Evolutionary conservation across 2,113 vertebrate species (phyloP).

Genomic region (human (Homo sapiens)): DNA sequence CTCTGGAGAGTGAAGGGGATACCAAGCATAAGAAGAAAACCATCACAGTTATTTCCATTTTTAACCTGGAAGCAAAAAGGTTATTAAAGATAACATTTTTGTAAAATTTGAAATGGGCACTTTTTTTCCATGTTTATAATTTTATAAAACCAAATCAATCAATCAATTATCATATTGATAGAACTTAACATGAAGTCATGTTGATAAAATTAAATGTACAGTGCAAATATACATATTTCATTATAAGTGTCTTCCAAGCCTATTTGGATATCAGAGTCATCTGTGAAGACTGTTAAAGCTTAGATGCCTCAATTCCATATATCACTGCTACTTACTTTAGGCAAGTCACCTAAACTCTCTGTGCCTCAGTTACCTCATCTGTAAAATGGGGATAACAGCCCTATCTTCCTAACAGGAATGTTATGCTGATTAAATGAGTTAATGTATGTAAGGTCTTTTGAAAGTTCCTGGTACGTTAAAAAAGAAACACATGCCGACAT

Average conservation of each 20-base stretch:
- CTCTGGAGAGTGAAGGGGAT: neutral
- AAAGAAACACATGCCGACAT: neutral
- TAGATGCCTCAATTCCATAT: neutral
- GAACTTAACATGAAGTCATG: neutral
- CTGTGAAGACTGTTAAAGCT: neutral
- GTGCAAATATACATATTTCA: neutral
- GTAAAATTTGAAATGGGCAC: neutral
- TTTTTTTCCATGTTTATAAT: neutral
- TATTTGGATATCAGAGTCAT: neutral
- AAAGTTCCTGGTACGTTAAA: too few relatives aligned
- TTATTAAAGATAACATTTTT: neutral
- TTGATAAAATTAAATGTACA: neutral
- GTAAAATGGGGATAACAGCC: neutral
- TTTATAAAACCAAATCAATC: neutral
- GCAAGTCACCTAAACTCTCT: neutral
- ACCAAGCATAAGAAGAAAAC: neutral
- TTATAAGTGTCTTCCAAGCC: neutral
- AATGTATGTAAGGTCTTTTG: neutral
- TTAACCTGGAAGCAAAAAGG: constrained; percentile 14
- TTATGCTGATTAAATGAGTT: neutral
- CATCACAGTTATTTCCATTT: neutral
- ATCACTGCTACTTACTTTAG: neutral
- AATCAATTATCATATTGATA: neutral
- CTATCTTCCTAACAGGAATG: neutral
- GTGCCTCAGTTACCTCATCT: neutral